A percentile compares a stretch with the other conserved stretches of the same genome.
phyloP scores from a whole-genome alignment of 2,797 vertebrate species.

The Chaunax sp. region DNA sequence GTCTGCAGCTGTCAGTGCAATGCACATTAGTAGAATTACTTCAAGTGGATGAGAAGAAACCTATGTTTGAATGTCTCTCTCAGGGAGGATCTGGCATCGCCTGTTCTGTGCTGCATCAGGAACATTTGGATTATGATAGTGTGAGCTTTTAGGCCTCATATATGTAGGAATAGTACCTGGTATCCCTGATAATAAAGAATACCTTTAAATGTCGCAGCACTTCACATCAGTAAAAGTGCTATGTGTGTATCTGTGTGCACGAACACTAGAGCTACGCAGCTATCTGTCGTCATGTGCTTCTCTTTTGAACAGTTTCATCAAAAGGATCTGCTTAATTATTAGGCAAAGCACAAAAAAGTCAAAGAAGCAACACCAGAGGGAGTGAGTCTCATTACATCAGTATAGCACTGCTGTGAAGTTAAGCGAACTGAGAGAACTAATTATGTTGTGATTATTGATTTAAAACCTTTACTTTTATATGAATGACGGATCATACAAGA shows the following conservation, averaged over 20 bases:
- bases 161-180: not conserved
- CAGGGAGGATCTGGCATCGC: conserved; percentile 23
- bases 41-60: conserved; percentile 57
- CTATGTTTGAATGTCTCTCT: conserved; percentile 38
- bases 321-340: conserved; percentile 47
- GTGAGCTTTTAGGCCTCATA: conserved; percentile 18
- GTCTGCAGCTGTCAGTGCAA: conserved; percentile 65
- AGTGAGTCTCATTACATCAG: conserved; percentile 20
- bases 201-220: not conserved
- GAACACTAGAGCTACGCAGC: not conserved
- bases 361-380: conserved; percentile 17
- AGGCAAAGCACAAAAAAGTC: conserved; percentile 32
- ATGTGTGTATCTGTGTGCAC: not conserved
- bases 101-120: conserved; percentile 32
- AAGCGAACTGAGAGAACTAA: conserved; percentile 7
- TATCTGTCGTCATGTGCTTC: conserved; percentile 8
- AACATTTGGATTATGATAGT: conserved; percentile 31
- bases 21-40: conserved; percentile 66
- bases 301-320: conserved; percentile 36
- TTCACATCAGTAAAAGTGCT: not conserved
- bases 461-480: too few species aligned
- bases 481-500: too few species aligned
- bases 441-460: conserved; percentile 12
- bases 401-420: conserved; percentile 5
- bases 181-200: conserved; percentile 11